These are phyloP conservation scores for Anagrus nilaparvatae DNA, from an alignment of 1,140 invertebrate genomes.

Conservation along the genomic window DNA sequence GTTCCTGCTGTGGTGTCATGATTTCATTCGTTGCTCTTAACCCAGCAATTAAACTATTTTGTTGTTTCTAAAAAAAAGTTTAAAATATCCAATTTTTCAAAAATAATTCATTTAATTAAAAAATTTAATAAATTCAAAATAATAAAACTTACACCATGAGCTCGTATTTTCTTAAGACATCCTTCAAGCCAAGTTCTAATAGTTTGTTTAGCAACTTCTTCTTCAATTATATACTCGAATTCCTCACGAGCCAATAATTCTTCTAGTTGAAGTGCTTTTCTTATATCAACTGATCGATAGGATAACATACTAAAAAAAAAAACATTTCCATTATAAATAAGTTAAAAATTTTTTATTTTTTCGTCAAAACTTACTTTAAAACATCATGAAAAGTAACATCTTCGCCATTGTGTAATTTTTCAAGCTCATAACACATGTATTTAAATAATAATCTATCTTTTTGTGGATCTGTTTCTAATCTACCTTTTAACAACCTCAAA, in stretches of 20 bases:
- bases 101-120: neutral
- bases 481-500: slow-evolving; percentile 76
- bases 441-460: slow-evolving; percentile 96
- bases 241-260: slow-evolving; percentile 95
- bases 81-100: neutral
- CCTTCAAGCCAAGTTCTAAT: slow-evolving; percentile 92
- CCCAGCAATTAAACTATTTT: slow-evolving; percentile 83
- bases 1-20: slow-evolving; percentile 44
- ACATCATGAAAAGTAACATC: slow-evolving; percentile 99
- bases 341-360: slow-evolving; percentile 2
- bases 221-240: slow-evolving; percentile 98
- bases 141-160: slow-evolving; percentile 53
- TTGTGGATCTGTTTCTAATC: slow-evolving; percentile 94
- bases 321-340: slow-evolving; percentile 1
- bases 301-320: slow-evolving; percentile 81
- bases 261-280: slow-evolving; percentile 97
- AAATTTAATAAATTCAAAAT: slow-evolving; percentile 6
- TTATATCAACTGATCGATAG: slow-evolving; percentile 96
- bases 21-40: slow-evolving; percentile 81
- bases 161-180: slow-evolving; percentile 83
- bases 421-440: slow-evolving; percentile 99
- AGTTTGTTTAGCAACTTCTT: slow-evolving; percentile 99
- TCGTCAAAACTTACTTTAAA: slow-evolving; percentile 65
- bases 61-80: slow-evolving; percentile 68
- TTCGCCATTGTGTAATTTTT: slow-evolving; percentile 93